Percentiles rank a stretch among this genome's conserved stretches.
phyloP scores from a whole-genome alignment of 2,888 invertebrate species.

The Rhyacophila evoluta region DNA sequence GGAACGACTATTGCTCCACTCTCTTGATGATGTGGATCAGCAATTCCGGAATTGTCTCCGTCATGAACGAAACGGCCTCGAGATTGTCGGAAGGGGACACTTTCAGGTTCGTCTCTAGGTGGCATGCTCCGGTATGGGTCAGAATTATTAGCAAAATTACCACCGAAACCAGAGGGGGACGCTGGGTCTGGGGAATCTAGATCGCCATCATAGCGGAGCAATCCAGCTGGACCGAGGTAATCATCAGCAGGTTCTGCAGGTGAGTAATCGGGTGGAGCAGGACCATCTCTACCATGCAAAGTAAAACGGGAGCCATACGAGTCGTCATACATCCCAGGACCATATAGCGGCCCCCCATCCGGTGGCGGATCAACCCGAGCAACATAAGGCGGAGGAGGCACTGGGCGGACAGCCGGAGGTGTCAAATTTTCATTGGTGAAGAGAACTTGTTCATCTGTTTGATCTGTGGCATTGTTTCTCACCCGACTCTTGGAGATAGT shows the following conservation, averaged over 20 bases:
- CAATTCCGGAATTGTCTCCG: constrained; percentile 52
- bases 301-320: constrained; percentile 9
- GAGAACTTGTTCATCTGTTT: constrained; percentile 66
- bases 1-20: not conserved
- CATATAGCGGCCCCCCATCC: constrained; percentile 65
- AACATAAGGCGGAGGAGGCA: constrained; percentile 45
- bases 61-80: constrained; percentile 40
- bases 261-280: constrained; percentile 50
- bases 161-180: not conserved
- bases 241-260: constrained; percentile 52
- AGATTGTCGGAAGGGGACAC: not conserved
- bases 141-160: constrained; percentile 52
- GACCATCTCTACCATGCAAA: constrained; percentile 28
- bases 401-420: constrained; percentile 45
- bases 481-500: constrained; percentile 67
- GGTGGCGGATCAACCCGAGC: constrained; percentile 60
- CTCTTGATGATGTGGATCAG: not conserved
- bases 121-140: constrained; percentile 49
- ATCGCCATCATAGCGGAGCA: not conserved
- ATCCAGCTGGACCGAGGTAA: constrained; percentile 38
- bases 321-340: constrained; percentile 60
- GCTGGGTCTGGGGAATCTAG: constrained; percentile 28
- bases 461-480: constrained; percentile 55
- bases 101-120: constrained; percentile 43
- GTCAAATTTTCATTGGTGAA: constrained; percentile 67